A percentile compares a stretch with the other conserved stretches of the same genome.
Conservation (phyloP, 2,888 invertebrate species). For the Phyllotreta cruciferae region DNA sequence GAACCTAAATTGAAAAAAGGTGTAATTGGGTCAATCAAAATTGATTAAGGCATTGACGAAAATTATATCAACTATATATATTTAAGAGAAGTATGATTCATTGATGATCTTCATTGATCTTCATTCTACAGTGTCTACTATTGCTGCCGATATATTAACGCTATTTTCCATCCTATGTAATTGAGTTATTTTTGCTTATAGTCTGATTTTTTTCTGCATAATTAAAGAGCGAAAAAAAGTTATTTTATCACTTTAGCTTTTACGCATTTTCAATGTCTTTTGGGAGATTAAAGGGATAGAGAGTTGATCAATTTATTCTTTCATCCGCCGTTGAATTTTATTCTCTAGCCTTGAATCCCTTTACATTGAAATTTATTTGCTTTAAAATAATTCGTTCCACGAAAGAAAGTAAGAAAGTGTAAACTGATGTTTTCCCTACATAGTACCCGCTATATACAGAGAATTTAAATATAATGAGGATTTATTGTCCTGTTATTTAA, state of each 20-base stretch:
- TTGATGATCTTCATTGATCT: no score
- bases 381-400: constrained; percentile 11
- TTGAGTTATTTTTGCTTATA: constrained; percentile 3
- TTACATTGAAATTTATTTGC: constrained; percentile 12
- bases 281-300: constrained; percentile 6
- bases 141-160: neutral
- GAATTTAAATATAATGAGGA: no score
- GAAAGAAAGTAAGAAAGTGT: constrained; percentile 5
- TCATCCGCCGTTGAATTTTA: constrained; percentile 5
- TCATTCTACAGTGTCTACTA: no score
- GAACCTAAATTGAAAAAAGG: no score
- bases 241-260: constrained; percentile 10
- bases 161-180: constrained; percentile 3
- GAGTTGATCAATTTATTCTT: constrained; percentile 13
- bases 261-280: constrained; percentile 7
- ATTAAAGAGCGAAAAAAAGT: constrained; percentile 9
- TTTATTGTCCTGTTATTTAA: no score
- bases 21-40: no score
- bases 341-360: constrained; percentile 9
- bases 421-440: neutral
- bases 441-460: no score
- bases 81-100: no score
- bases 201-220: constrained; percentile 11
- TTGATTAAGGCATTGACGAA: no score
- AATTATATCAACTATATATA: no score